Evolutionary conservation across 1,140 invertebrate genomes (phyloP).

Genomic region (Lasioglossum baleicum): DNA sequence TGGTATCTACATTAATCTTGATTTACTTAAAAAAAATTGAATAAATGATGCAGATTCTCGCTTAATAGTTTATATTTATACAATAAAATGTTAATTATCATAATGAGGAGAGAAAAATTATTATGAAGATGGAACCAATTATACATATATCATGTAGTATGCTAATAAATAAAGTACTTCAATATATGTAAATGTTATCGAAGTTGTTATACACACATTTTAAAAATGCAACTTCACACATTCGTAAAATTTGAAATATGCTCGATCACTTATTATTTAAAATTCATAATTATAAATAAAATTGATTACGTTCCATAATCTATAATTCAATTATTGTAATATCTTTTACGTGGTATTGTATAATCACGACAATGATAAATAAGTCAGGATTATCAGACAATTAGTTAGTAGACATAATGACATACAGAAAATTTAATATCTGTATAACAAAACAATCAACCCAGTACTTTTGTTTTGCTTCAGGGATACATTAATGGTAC

Average conservation of each 20-base stretch:
- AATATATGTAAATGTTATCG: conserved; percentile 25
- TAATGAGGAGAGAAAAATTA: conserved; percentile 31
- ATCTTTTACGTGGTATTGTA: conserved; percentile 9
- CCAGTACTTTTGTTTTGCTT: conserved; percentile 17
- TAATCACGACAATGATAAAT: conserved; percentile 38
- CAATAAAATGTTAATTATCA: conserved; percentile 51
- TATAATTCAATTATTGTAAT: conserved; percentile 4
- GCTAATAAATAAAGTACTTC: conserved; percentile 33
- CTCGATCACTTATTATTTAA: conserved; percentile 21
- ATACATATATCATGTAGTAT: conserved; percentile 21
- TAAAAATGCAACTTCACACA: conserved; percentile 31
- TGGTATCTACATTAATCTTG: not conserved
- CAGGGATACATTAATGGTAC: conserved; percentile 36
- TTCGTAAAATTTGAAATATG: conserved; percentile 7
- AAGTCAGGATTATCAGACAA: conserved; percentile 51
- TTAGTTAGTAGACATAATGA: conserved; percentile 53
- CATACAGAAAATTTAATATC: conserved; percentile 39
- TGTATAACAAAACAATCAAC: conserved; percentile 28
- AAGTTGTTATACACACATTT: conserved; percentile 23
- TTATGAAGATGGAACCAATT: not conserved
- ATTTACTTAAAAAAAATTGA: not conserved
- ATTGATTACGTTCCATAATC: conserved; percentile 1
- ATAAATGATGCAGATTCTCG: conserved; percentile 14
- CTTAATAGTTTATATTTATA: conserved; percentile 52
- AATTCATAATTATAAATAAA: conserved; percentile 35